Percentiles rank a stretch among this genome's conserved stretches.
Evolutionary conservation across 2,797 vertebrate genomes (phyloP).

Genomic region (Gorsachius magnificus): DNA sequence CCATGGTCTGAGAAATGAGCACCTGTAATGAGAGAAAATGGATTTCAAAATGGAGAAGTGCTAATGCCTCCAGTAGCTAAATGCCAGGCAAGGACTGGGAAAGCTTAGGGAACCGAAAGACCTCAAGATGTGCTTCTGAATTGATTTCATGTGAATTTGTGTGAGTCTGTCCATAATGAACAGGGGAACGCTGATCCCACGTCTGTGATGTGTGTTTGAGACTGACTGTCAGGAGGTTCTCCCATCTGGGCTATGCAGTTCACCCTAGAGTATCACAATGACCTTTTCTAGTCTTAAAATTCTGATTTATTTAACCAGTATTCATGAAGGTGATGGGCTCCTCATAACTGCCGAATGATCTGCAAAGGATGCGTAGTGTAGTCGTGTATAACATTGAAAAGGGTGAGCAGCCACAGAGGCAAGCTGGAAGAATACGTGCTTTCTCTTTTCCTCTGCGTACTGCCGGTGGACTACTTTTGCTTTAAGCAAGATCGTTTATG

Average conservation of each 20-base stretch:
- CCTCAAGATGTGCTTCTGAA: not conserved
- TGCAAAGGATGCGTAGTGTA: no score
- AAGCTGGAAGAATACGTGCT: not conserved
- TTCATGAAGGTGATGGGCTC: no score
- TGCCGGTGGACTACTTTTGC: no score
- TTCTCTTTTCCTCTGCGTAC: no score
- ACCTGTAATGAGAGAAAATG: not conserved
- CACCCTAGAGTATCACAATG: no score
- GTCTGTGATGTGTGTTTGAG: no score
- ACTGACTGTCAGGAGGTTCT: not conserved
- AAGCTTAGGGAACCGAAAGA: not conserved
- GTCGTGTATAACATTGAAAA: no score
- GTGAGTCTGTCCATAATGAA: not conserved
- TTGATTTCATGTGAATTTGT: not conserved
- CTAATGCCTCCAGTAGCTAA: not conserved
- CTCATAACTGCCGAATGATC: no score
- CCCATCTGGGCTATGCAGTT: no score
- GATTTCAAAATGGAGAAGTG: not conserved
- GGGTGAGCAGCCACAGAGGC: no score
- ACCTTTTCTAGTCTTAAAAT: not conserved
- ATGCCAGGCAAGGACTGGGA: not conserved
- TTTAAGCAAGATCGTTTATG: no score
- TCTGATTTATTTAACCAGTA: no score
- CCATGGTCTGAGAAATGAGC: not conserved
- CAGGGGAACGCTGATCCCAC: not conserved